Conservation (phyloP, 2,888 invertebrate species). For the Branchipolynoe longqiensis region DNA sequence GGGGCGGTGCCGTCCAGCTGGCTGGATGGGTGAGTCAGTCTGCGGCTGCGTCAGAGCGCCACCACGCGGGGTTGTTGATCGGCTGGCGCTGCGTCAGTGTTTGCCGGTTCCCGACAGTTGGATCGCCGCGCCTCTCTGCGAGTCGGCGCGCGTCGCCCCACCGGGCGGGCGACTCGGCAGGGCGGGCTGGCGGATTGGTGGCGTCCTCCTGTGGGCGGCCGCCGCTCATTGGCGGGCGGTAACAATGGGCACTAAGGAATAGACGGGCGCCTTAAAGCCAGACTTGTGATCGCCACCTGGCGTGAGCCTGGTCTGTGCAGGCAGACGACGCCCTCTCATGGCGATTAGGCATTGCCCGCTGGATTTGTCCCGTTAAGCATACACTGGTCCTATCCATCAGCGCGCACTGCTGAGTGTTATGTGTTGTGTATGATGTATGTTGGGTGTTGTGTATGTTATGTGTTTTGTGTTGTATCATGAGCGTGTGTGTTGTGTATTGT, state of each 20-base stretch:
- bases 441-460: too few relatives aligned
- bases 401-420: too few relatives aligned
- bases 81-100: neutral
- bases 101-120: slow-evolving; percentile 39
- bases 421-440: too few relatives aligned
- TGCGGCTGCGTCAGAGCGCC: neutral
- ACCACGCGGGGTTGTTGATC: slow-evolving; percentile 20
- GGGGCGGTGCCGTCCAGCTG: too few relatives aligned
- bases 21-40: neutral
- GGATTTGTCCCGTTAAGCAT: neutral
- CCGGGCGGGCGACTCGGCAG: too few relatives aligned
- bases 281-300: slow-evolving; percentile 29
- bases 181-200: neutral
- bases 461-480: too few relatives aligned
- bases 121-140: too few relatives aligned
- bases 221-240: neutral
- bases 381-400: too few relatives aligned
- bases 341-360: neutral
- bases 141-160: too few relatives aligned
- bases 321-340: too few relatives aligned
- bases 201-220: slow-evolving; percentile 6
- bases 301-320: neutral
- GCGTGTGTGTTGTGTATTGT: too few relatives aligned
- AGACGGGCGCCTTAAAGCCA: slow-evolving; percentile 24
- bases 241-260: too few relatives aligned